Evolutionary conservation across 2,888 invertebrate genomes (phyloP), one percentile per base, ranked within the genome.

Genomic region (Drosophila heteroneura): DNA sequence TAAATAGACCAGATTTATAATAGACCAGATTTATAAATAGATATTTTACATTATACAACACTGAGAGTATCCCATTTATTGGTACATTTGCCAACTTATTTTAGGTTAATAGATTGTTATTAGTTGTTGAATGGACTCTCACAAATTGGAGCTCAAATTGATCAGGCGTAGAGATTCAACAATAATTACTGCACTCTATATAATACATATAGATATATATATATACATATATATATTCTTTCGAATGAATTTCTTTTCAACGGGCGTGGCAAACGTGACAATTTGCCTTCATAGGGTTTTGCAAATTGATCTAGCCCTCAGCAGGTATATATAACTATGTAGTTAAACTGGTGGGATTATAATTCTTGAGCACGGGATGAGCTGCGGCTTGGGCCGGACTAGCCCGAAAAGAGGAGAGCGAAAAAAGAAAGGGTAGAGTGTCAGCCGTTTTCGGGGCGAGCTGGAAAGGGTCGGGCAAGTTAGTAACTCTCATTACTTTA

Each of bases 401-500:
- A 61, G 58, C 28, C 22, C 14, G 28, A 44, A 26, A 26, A 22
- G 35, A 6, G n/a, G 19, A 44, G 39, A 49, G 47, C 26, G 47
- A 9, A 47, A 41, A 32, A 47, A 54, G 22, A 28, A 81, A 81
- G 79, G 79, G 79, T 72, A 68, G 60, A 78, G 67, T 56, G 56
- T 65, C 32, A 41, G 44, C 35, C 68, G 58, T 74, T 69, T 61
- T 19, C 41, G 39, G 14, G 39, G n/a, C 10, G 51, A 49, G 39
- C 47, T 19, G 47, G 19, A 28, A 39, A 51, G 74, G 68, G 63
- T 33, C 59, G 82, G 79, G 80, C 85, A 86, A 89, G 85, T 86
- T 86, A 86, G 85, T 86, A 86, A 86, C 85, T 92, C 91, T 90
- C 89, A 92, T 92, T 92, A 91, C 86, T 91, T 92, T 91, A 84